Base-by-base conservation (phyloP, 2,797 vertebrate species). In the Heterohyrax brucei region DNA sequence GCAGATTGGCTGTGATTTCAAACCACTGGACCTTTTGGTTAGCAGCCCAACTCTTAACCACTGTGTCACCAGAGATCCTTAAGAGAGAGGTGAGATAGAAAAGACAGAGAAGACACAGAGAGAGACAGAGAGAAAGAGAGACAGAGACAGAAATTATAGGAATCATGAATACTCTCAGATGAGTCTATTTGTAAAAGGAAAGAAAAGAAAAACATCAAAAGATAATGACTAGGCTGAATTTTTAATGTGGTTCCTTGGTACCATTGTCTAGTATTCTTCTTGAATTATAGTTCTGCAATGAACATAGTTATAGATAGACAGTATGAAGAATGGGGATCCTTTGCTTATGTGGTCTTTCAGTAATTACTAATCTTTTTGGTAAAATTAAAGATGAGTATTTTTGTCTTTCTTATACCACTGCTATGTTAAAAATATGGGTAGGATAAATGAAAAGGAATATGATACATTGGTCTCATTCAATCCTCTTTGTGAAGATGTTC, bases 171-270 rank as follows among this genome's bases (percentile, higher is more conserved):
- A 56, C 53, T 56, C 53, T 4, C 66, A 30, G 28, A 14, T 78
- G 33, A 16, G 19, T 6, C 12, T 50, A 30, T 16, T 1, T 75
- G 46, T 66, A 3, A 83, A 59, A 39, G 39, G 39, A 39, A 39
- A 39, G 39, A 39, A 88, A 10, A 87, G 80, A 84, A 44, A 44
- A 16, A 48, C 59, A 33, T 61, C 16, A 50, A 28, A 76, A 73
- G 30, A 18, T 66, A 68, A n/a, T 68, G 61, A 61, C 95, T 61
- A 91, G 22, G 53, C 26, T 89, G 56, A 53, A 72, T 75, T 87
- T 83, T 85, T 70, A 48, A 53, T 44, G 12, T n/a, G 73, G 3
- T 14, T 93, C 19, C 24, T 81, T 33, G 10, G 2, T 12, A 48
- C 4, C 4, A 16, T 72, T 28, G 16, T 87, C 56, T 84, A 5